Conservation (phyloP, 2,888 invertebrate species). For the Pseudeuparius sepicola region DNA sequence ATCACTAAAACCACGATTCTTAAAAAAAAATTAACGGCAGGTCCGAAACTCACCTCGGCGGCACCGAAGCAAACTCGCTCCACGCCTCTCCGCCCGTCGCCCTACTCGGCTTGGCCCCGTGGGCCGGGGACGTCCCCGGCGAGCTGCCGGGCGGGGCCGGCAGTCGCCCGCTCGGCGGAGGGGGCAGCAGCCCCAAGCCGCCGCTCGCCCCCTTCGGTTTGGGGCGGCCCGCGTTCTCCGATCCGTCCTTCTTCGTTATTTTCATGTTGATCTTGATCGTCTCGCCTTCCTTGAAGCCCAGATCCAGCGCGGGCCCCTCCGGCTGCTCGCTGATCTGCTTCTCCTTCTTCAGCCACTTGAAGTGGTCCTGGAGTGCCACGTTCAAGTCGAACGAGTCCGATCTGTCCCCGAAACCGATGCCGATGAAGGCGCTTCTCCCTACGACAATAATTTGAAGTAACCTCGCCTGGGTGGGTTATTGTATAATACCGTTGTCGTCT, state of each 20-base stretch:
- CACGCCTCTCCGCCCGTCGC: constrained; percentile 52
- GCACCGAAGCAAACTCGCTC: constrained; percentile 71
- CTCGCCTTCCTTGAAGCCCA: constrained; percentile 98
- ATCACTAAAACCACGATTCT: constrained; percentile 27
- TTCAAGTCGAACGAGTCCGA: constrained; percentile 99
- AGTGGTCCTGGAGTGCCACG: constrained; percentile 96
- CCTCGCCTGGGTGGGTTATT: too few species aligned
- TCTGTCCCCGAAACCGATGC: constrained; percentile 93
- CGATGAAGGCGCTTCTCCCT: constrained; percentile 88
- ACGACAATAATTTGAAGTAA: too few species aligned
- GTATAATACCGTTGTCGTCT: constrained; percentile 87
- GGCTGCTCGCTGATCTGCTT: constrained; percentile 74
- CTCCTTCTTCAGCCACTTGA: constrained; percentile 83
- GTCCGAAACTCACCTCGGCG: constrained; percentile 26
- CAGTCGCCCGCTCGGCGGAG: constrained; percentile 74
- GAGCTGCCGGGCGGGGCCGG: constrained; percentile 73
- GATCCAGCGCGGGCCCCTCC: constrained; percentile 75
- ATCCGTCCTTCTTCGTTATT: constrained; percentile 86
- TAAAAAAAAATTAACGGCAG: constrained; percentile 11
- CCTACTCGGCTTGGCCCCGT: constrained; percentile 38
- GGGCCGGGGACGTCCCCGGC: constrained; percentile 61
- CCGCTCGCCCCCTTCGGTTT: constrained; percentile 43
- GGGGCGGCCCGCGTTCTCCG: constrained; percentile 56
- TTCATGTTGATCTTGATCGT: constrained; percentile 99
- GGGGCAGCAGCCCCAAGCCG: constrained; percentile 54